Percentiles rank a stretch among this genome's conserved stretches.
Conservation (phyloP, 2,113 vertebrate genomes). For the Esox niger region DNA sequence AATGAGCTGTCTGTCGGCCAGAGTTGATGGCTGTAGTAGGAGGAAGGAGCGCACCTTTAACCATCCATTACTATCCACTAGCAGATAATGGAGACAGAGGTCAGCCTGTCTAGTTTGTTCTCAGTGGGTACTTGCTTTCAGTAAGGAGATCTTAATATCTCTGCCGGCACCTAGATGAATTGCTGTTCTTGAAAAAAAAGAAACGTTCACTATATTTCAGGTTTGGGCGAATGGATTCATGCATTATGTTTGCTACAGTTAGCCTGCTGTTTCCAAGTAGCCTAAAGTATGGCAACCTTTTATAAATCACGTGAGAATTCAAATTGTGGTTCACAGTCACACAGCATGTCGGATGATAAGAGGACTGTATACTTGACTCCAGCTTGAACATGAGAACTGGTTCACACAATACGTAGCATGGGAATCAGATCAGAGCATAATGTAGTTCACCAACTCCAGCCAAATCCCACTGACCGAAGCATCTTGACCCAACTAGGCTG, state of each 20-base stretch:
- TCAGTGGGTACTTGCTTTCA: neutral
- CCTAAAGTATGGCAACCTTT: neutral
- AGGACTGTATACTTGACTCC: neutral
- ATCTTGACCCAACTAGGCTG: neutral
- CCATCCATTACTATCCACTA: neutral
- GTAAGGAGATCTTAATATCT: neutral
- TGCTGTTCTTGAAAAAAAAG: neutral
- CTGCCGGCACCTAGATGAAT: neutral
- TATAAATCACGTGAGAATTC: neutral
- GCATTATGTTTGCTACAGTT: neutral
- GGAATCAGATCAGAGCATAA: too few relatives aligned
- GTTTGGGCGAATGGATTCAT: constrained; percentile 2
- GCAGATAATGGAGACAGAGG: constrained; percentile 7
- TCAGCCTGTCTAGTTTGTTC: neutral
- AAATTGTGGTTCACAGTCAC: neutral
- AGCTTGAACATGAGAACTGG: too few relatives aligned
- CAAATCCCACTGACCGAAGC: neutral
- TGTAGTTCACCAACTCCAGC: too few relatives aligned
- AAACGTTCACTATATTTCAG: neutral
- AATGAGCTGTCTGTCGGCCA: constrained; percentile 2
- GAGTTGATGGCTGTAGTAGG: neutral
- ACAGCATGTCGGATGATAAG: neutral
- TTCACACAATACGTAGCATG: too few relatives aligned
- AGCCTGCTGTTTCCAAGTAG: neutral
- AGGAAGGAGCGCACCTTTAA: constrained; percentile 9